Conservation (phyloP, 1,140 invertebrate species). For the Drosophila oshimai region DNA sequence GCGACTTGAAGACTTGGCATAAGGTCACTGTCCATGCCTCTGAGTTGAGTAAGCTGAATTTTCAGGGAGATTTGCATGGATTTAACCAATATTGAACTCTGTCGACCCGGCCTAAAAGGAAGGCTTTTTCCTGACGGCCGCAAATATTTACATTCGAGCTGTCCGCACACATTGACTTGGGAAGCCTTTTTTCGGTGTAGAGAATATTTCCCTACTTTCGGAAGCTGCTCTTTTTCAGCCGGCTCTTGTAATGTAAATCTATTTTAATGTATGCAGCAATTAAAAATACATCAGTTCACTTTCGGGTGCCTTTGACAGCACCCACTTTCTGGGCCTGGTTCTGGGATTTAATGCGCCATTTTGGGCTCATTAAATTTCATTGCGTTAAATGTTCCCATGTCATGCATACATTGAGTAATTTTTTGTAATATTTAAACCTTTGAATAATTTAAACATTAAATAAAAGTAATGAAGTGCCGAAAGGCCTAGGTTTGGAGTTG, state of each 20-base stretch:
- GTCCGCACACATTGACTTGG: conserved; percentile 25
- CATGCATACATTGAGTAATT: conserved; percentile 31
- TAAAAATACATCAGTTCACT: conserved; percentile 71
- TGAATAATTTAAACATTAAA: conserved; percentile 61
- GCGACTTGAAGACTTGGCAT: conserved; percentile 11
- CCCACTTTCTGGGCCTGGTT: conserved; percentile 11
- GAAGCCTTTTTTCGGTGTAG: conserved; percentile 14
- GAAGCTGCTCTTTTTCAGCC: conserved; percentile 7
- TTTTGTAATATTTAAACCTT: conserved; percentile 22
- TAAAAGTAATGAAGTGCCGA: conserved; percentile 13
- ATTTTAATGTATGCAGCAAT: conserved; percentile 79
- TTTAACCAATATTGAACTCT: conserved; percentile 32
- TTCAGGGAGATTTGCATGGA: conserved; percentile 31
- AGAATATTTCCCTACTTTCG: background rate
- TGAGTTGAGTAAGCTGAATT: conserved; percentile 14
- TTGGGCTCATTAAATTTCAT: conserved; percentile 71
- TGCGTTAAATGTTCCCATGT: conserved; percentile 18
- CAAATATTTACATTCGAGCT: conserved; percentile 58
- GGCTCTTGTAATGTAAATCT: conserved; percentile 65
- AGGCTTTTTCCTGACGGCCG: conserved; percentile 30
- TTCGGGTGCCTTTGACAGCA: conserved; percentile 24
- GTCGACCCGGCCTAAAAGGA: conserved; percentile 3
- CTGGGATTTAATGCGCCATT: conserved; percentile 44
- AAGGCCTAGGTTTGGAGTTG: background rate
- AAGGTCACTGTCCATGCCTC: conserved; percentile 20